phyloP scores from a whole-genome alignment of 1,140 invertebrate species.

The Caenorhabditis elegans region WBcel235 BX284606.5:11783001-11783500 shows the following conservation, averaged over 20 bases:
- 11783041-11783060: neutral
- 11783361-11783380: neutral
- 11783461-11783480: neutral
- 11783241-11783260: too few relatives aligned
- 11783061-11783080: neutral
- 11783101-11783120: too few relatives aligned
- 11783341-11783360: neutral
- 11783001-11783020: neutral
- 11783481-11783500: neutral
- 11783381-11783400: slow-evolving; percentile 13
- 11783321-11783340: too few relatives aligned
- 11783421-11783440: neutral
- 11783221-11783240: too few relatives aligned
- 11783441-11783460: neutral
- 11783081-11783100: neutral
- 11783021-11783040: neutral
- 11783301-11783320: too few relatives aligned
- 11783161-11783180: too few relatives aligned
- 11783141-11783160: too few relatives aligned
- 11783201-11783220: too few relatives aligned
- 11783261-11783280: too few relatives aligned
- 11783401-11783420: neutral
- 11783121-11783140: too few relatives aligned
- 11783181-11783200: too few relatives aligned
- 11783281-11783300: too few relatives aligned